phyloP scores from a whole-genome alignment of 1,140 invertebrate species.

The Rhizoglyphus robini region DNA sequence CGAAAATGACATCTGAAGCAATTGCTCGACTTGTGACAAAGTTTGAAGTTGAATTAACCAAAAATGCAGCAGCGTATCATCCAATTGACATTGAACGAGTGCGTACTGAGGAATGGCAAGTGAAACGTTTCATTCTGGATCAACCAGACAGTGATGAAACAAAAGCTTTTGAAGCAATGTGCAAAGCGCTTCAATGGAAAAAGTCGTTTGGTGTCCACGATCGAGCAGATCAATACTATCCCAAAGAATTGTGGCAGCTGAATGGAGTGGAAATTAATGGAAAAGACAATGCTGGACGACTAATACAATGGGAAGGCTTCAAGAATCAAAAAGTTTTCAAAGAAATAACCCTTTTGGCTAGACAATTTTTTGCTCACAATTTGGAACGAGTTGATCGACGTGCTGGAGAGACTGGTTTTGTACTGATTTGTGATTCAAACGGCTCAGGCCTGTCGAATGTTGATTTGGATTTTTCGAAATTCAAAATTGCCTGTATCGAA shows the following conservation, averaged over 20 bases:
- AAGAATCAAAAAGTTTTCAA: neutral
- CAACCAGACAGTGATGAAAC: neutral
- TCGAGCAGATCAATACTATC: conserved; percentile 7
- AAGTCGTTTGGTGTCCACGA: conserved; percentile 18
- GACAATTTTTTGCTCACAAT: conserved; percentile 4
- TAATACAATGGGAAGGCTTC: neutral
- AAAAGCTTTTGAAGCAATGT: neutral
- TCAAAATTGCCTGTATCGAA: neutral
- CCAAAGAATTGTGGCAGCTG: conserved; percentile 10
- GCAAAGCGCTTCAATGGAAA: conserved; percentile 18
- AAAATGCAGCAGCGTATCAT: neutral
- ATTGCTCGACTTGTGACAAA: neutral
- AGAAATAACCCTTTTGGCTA: neutral
- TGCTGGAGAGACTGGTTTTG: neutral
- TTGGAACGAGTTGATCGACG: conserved; percentile 11
- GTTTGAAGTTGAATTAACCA: neutral
- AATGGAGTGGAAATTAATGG: conserved; percentile 7
- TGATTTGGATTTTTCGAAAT: neutral
- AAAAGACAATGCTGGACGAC: neutral
- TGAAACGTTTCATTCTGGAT: neutral
- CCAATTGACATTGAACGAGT: conserved; percentile 14
- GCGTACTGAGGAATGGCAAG: conserved; percentile 13
- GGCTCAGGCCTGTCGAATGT: neutral
- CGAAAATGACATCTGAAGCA: neutral
- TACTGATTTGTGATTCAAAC: neutral